Percentiles rank a stretch among this genome's conserved stretches.
These are phyloP conservation scores for Hoplodrina ambigua DNA, from an alignment of 2,888 invertebrate genomes.

Conservation along the genomic window DNA sequence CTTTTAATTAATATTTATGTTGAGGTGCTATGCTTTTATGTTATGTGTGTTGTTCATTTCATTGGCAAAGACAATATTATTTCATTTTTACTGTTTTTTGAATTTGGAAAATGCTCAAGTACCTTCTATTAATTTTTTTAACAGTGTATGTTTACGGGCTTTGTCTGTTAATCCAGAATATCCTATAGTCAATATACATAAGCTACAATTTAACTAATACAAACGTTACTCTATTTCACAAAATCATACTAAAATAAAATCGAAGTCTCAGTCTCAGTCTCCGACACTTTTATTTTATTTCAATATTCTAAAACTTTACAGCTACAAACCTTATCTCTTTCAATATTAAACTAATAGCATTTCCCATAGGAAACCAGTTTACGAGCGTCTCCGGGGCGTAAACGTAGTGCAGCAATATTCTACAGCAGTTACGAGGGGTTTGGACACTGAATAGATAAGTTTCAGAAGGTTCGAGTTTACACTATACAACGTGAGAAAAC, in stretches of 20 bases:
- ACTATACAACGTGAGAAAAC: no score
- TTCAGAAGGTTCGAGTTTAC: conserved; percentile 5
- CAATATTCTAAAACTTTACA: conserved; percentile 5
- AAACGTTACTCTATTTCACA: no score
- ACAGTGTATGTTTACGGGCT: no score
- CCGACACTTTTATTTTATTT: neutral
- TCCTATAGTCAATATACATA: no score
- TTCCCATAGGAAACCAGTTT: conserved; percentile 53
- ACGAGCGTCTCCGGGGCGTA: conserved; percentile 35
- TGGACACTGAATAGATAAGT: conserved; percentile 9
- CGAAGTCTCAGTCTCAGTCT: neutral
- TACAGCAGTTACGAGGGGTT: conserved; percentile 47
- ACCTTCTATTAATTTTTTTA: no score
- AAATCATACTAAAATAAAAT: neutral
- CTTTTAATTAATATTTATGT: conserved; percentile 6
- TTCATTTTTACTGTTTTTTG: no score
- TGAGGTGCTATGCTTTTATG: no score
- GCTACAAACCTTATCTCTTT: conserved; percentile 30
- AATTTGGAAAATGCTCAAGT: no score
- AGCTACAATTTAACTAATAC: no score
- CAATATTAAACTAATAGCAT: conserved; percentile 55
- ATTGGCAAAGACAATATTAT: no score
- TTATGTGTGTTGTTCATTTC: no score
- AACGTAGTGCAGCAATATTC: conserved; percentile 41
- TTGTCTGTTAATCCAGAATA: no score